phyloP scores from a whole-genome alignment of 2,888 invertebrate genomes.

The Charanyca ferruginea region DNA sequence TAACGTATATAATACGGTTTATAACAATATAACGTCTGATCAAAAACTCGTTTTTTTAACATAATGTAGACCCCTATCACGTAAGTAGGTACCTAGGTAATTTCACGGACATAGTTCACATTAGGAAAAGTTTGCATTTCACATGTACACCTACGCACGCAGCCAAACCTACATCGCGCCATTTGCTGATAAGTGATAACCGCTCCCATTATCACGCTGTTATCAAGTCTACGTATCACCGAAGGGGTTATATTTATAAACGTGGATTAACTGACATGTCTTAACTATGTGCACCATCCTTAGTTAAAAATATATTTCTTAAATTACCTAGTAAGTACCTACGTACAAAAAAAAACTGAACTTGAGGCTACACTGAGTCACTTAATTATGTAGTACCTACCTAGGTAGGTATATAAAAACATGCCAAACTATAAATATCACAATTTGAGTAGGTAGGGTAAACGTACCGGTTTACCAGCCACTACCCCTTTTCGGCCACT shows the following conservation, averaged over 20 bases:
- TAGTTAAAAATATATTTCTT: background rate
- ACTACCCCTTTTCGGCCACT: too few relatives aligned
- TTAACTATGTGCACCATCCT: conserved; percentile 11
- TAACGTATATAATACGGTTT: background rate
- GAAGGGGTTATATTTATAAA: conserved; percentile 49
- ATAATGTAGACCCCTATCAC: background rate
- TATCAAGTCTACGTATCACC: conserved; percentile 52
- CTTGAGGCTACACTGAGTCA: too few relatives aligned
- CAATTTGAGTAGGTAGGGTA: too few relatives aligned
- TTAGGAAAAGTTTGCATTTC: conserved; percentile 32
- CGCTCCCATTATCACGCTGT: conserved; percentile 60
- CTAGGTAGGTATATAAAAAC: too few relatives aligned
- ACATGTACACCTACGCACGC: conserved; percentile 41
- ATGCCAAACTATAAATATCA: too few relatives aligned
- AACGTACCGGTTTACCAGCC: too few relatives aligned
- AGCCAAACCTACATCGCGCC: conserved; percentile 58
- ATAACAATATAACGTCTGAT: conserved; percentile 1
- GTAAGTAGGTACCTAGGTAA: background rate
- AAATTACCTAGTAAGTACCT: too few relatives aligned
- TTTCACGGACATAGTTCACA: conserved; percentile 2
- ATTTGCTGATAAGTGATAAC: conserved; percentile 67
- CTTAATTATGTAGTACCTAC: too few relatives aligned
- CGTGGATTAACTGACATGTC: conserved; percentile 31
- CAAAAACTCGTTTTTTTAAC: background rate
- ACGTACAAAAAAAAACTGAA: too few relatives aligned